Conservation (phyloP, 2,113 vertebrate genomes). For the Toxotes chatareus region DNA sequence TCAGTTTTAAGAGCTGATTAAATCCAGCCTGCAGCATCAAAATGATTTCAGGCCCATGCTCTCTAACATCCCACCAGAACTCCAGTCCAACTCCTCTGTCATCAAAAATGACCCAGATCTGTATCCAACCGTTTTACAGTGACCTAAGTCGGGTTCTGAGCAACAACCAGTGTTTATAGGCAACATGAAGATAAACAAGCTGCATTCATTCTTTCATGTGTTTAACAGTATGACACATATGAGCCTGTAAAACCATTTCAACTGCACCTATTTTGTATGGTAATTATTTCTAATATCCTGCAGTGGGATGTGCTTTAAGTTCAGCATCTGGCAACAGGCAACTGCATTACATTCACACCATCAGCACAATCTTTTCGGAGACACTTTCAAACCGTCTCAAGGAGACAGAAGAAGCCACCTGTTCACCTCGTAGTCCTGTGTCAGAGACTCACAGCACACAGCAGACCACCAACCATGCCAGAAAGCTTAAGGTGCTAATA, state of each 20-base stretch:
- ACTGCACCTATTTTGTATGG: conserved; percentile 21
- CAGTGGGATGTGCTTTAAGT: not conserved
- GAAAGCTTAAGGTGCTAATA: conserved; percentile 70
- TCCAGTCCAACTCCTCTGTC: conserved; percentile 21
- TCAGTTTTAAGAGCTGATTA: conserved; percentile 51
- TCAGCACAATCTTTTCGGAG: conserved; percentile 34
- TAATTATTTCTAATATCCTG: not conserved
- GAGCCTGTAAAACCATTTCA: conserved; percentile 23
- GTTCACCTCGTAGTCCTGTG: conserved; percentile 63
- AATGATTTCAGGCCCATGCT: conserved; percentile 39
- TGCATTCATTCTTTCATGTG: conserved; percentile 23
- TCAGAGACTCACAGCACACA: conserved; percentile 47
- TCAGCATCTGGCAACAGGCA: not conserved
- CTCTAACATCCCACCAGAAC: conserved; percentile 25
- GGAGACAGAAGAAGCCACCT: conserved; percentile 65
- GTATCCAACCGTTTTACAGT: conserved; percentile 12
- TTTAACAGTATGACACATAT: not conserved
- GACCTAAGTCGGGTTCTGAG: conserved; percentile 4
- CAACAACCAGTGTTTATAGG: conserved; percentile 45
- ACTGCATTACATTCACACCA: not conserved
- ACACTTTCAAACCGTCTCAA: conserved; percentile 5
- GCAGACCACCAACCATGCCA: conserved; percentile 72
- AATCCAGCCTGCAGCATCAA: conserved; percentile 53
- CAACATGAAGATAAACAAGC: conserved; percentile 41
- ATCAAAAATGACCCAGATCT: conserved; percentile 39